Evolutionary conservation across 2,888 invertebrate genomes (phyloP).

Genomic region (Pterostichus madidus): DNA sequence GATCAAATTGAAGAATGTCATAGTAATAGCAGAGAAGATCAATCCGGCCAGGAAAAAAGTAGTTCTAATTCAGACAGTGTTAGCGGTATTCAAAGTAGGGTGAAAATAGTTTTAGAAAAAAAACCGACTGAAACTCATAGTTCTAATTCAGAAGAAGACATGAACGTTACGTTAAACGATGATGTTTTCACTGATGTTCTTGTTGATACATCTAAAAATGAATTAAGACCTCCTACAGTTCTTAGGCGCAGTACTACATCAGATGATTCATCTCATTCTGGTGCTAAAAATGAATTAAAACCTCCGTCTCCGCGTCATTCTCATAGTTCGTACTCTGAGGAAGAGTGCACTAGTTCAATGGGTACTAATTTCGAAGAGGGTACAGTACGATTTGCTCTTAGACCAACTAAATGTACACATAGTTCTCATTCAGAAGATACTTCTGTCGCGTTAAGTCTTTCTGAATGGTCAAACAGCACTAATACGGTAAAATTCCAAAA

Average conservation of each 20-base stretch:
- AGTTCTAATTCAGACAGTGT: conserved; percentile 75
- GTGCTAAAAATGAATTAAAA: conserved; percentile 72
- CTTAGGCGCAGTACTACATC: conserved; percentile 75
- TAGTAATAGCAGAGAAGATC: conserved; percentile 76
- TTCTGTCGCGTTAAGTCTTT: conserved; percentile 90
- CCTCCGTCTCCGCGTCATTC: conserved; percentile 75
- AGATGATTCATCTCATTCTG: conserved; percentile 75
- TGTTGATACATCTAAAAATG: conserved; percentile 72
- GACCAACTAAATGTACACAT: conserved; percentile 90
- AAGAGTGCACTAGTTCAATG: conserved; percentile 83
- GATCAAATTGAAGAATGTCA: conserved; percentile 77
- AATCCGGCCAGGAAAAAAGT: conserved; percentile 74
- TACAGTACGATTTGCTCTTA: conserved; percentile 88
- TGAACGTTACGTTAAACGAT: conserved; percentile 76
- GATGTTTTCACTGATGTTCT: conserved; percentile 76
- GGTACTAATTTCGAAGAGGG: conserved; percentile 88
- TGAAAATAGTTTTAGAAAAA: conserved; percentile 75
- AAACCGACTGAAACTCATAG: conserved; percentile 73
- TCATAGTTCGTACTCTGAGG: conserved; percentile 87
- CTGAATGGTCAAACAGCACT: conserved; percentile 93
- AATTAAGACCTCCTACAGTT: conserved; percentile 75
- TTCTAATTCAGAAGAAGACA: conserved; percentile 78
- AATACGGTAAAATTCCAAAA: conserved; percentile 91
- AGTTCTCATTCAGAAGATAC: conserved; percentile 93
- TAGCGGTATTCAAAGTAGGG: conserved; percentile 75